These are phyloP conservation scores for Chrysomallon squamiferum DNA, from an alignment of 1,140 invertebrate genomes.

Conservation along the genomic window DNA sequence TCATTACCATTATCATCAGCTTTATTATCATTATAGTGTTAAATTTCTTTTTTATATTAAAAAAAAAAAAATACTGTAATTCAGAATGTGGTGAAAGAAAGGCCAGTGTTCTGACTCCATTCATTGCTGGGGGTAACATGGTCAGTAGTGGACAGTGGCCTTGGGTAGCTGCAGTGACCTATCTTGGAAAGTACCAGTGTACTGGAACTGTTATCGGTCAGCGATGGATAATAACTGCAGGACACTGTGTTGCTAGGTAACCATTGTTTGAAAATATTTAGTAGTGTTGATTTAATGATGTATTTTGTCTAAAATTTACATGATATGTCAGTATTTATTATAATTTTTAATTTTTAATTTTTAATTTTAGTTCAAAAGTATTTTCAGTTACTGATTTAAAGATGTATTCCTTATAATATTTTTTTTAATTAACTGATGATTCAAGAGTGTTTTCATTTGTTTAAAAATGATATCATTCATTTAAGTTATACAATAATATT, in stretches of 20 bases:
- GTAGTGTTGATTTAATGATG: background rate
- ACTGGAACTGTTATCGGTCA: constrained; percentile 77
- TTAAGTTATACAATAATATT: no score
- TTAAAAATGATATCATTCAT: no score
- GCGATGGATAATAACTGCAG: constrained; percentile 77
- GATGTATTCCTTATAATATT: background rate
- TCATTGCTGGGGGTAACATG: constrained; percentile 42
- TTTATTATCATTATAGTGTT: no score
- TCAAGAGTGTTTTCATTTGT: no score
- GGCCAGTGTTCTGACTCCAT: constrained; percentile 20
- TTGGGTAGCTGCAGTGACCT: constrained; percentile 47
- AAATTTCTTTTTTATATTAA: no score
- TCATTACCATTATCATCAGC: no score
- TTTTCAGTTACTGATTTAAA: background rate
- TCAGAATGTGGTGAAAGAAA: constrained; percentile 36
- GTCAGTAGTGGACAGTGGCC: constrained; percentile 47
- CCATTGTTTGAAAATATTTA: constrained; percentile 7
- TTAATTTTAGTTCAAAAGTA: background rate
- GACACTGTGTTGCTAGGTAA: constrained; percentile 69
- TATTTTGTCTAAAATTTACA: background rate
- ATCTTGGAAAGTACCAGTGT: constrained; percentile 68
- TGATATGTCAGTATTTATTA: background rate
- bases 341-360: background rate
- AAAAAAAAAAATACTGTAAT: no score
- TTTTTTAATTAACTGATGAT: no score